These are phyloP conservation scores for Limenitis arthemis DNA, from an alignment of 2,888 invertebrate genomes.

Conservation along the genomic window DNA sequence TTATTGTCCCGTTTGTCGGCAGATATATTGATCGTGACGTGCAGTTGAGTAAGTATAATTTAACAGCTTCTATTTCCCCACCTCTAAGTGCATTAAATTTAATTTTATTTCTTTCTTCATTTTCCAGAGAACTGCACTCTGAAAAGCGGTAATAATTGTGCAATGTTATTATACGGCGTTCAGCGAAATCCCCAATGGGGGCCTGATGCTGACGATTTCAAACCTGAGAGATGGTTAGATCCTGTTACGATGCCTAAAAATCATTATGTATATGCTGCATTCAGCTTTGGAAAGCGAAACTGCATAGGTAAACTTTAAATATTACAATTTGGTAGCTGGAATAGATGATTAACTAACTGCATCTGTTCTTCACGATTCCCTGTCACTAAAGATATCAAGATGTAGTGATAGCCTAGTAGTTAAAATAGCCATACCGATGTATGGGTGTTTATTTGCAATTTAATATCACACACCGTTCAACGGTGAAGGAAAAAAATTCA, in stretches of 20 bases:
- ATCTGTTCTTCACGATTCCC: too few species aligned
- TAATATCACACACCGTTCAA: too few species aligned
- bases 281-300: conserved; percentile 33
- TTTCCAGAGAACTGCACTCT: conserved; percentile 23
- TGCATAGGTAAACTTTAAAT: conserved; percentile 38
- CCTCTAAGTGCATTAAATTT: too few species aligned
- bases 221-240: conserved; percentile 39
- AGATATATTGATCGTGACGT: conserved; percentile 43
- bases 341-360: too few species aligned
- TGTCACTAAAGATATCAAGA: too few species aligned
- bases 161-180: conserved; percentile 20
- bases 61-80: background rate
- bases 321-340: too few species aligned
- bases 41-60: conserved; percentile 39
- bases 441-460: too few species aligned
- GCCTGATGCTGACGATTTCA: conserved; percentile 31
- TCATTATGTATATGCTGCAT: conserved; percentile 30
- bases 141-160: conserved; percentile 20
- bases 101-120: background rate
- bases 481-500: too few species aligned
- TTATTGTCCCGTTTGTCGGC: conserved; percentile 43
- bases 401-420: too few species aligned
- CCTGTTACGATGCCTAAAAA: conserved; percentile 23
- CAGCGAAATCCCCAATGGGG: conserved; percentile 32
- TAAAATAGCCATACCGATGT: too few species aligned